Percentiles rank a stretch among this genome's conserved stretches.
phyloP scores from a whole-genome alignment of 2,797 vertebrate genomes.

The Premnoplex brunnescens region DNA sequence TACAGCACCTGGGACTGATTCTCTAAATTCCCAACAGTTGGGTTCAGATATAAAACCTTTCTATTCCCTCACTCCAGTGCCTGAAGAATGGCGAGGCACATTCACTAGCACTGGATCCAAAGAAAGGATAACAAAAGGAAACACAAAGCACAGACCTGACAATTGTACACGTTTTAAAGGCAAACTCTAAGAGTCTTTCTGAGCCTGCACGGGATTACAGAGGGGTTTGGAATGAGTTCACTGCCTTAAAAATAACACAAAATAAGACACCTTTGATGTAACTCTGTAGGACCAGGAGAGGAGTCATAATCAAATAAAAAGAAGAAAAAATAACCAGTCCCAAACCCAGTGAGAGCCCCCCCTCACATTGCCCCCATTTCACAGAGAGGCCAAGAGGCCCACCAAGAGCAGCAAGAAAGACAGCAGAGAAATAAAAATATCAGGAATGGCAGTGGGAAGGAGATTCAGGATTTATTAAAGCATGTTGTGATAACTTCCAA shows the following conservation, averaged over 20 bases:
- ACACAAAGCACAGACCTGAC: constrained; percentile 30
- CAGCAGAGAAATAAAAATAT: constrained; percentile 17
- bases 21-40: background rate
- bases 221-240: constrained; percentile 1
- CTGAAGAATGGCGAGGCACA: background rate
- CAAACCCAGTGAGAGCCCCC: background rate
- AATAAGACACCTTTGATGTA: background rate
- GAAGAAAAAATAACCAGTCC: background rate
- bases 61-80: background rate
- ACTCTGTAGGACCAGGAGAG: background rate
- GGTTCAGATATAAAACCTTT: background rate
- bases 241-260: constrained; percentile 6
- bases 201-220: background rate
- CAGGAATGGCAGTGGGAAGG: background rate
- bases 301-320: background rate
- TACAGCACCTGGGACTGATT: background rate
- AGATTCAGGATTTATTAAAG: constrained; percentile 47
- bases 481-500: constrained; percentile 31
- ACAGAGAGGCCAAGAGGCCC: background rate
- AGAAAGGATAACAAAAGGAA: constrained; percentile 26
- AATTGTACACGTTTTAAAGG: background rate
- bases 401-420: background rate
- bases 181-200: constrained; percentile 14
- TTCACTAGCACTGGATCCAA: background rate
- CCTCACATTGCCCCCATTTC: background rate